A percentile compares a stretch with the other conserved stretches of the same genome.
Evolutionary conservation across 1,140 invertebrate genomes (phyloP).

Genomic region (Aphidius gifuensis): DNA sequence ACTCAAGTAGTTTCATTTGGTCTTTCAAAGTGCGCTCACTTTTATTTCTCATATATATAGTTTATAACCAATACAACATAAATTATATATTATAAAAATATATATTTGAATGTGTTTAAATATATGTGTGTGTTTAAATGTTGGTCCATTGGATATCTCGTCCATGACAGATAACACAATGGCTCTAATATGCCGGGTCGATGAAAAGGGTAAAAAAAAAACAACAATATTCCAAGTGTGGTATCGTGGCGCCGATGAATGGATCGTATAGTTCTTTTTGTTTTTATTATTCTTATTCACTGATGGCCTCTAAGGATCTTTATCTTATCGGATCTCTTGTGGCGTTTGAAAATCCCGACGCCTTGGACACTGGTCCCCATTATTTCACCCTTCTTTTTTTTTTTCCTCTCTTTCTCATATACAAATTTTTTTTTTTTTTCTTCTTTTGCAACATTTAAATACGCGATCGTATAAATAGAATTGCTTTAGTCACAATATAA

Average conservation of each 20-base stretch:
- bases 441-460: no score
- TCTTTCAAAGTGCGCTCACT: no score
- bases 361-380: conserved; percentile 40
- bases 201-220: conserved; percentile 43
- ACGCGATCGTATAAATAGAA: no score
- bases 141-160: conserved; percentile 44
- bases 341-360: conserved; percentile 24
- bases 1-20: no score
- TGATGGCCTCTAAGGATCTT: conserved; percentile 25
- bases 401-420: no score
- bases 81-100: no score
- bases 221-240: conserved; percentile 3
- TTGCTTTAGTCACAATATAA: no score
- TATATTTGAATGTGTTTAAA: no score
- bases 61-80: neutral
- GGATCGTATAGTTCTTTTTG: conserved; percentile 2
- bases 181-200: conserved; percentile 41
- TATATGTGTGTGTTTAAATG: conserved; percentile 14
- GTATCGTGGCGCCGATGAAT: conserved; percentile 10
- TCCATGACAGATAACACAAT: conserved; percentile 46
- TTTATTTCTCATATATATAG: no score
- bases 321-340: conserved; percentile 43
- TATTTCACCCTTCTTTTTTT: conserved; percentile 25
- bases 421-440: no score
- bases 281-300: conserved; percentile 20